phyloP scores from a whole-genome alignment of 2,888 invertebrate species.

The Pogonocherus hispidulus region DNA sequence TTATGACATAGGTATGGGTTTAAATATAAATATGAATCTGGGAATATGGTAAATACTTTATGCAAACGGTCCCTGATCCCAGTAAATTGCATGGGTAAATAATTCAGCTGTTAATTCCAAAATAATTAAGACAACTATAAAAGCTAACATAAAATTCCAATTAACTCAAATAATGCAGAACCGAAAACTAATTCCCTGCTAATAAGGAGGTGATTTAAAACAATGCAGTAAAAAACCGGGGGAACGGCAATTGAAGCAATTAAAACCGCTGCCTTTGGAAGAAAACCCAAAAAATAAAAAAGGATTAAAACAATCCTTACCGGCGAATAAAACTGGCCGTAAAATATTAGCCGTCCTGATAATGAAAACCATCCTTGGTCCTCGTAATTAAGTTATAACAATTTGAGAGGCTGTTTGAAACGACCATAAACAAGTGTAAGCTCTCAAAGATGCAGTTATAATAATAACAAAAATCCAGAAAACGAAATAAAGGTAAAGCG shows the following conservation, averaged over 20 bases:
- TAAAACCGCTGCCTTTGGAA: slow-evolving; percentile 10
- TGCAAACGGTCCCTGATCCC: too few relatives aligned
- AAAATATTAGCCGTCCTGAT: slow-evolving; percentile 49
- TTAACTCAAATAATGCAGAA: not conserved
- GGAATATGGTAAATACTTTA: too few relatives aligned
- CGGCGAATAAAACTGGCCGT: slow-evolving; percentile 28
- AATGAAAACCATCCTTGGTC: slow-evolving; percentile 48
- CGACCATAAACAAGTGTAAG: slow-evolving; percentile 67
- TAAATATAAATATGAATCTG: too few relatives aligned
- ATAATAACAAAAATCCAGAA: slow-evolving; percentile 65
- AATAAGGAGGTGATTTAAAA: slow-evolving; percentile 25
- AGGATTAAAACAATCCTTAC: slow-evolving; percentile 26
- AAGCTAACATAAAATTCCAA: not conserved
- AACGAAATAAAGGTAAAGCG: slow-evolving; percentile 62
- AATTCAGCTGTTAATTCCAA: too few relatives aligned
- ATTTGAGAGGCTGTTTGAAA: slow-evolving; percentile 66
- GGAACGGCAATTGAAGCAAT: slow-evolving; percentile 28
- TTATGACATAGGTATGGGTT: too few relatives aligned
- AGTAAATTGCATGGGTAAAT: too few relatives aligned
- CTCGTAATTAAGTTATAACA: slow-evolving; percentile 67
- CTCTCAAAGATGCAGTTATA: slow-evolving; percentile 65
- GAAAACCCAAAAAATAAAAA: slow-evolving; percentile 11
- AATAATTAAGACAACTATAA: not conserved
- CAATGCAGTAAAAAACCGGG: slow-evolving; percentile 16
- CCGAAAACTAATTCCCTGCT: slow-evolving; percentile 6